Evolutionary conservation across 2,113 vertebrate species (phyloP).

Genomic region (Dasyurus viverrinus): DNA sequence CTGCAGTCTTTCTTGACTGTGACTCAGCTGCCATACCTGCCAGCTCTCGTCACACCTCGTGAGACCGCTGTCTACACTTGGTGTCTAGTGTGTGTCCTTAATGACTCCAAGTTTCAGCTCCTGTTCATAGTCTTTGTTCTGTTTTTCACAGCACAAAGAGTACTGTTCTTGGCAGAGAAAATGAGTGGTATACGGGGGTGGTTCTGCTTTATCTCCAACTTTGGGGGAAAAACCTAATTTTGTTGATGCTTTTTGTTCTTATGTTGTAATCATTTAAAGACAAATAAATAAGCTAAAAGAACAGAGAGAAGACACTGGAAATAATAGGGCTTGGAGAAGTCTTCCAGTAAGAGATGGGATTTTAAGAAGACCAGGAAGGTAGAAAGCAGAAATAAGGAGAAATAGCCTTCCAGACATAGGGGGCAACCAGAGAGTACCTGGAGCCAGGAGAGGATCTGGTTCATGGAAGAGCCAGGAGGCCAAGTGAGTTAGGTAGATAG

Average conservation of each 20-base stretch:
- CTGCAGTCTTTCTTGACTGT: not conserved
- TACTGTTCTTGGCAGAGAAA: not conserved
- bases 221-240: not conserved
- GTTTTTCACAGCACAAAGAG: not conserved
- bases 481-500: not conserved
- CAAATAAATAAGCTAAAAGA: not conserved
- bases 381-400: not conserved
- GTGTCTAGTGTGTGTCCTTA: not conserved
- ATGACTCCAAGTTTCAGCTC: not conserved
- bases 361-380: not conserved
- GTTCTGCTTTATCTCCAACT: no score
- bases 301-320: not conserved
- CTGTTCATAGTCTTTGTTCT: not conserved
- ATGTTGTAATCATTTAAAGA: not conserved
- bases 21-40: not conserved
- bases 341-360: not conserved
- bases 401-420: not conserved
- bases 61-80: no score
- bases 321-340: not conserved
- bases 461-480: not conserved
- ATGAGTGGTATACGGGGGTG: no score
- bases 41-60: not conserved
- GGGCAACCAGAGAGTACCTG: not conserved
- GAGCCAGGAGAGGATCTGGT: not conserved
- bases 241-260: not conserved